Base-by-base conservation (phyloP, 2,797 vertebrate genomes). In the Alosa sapidissima region DNA sequence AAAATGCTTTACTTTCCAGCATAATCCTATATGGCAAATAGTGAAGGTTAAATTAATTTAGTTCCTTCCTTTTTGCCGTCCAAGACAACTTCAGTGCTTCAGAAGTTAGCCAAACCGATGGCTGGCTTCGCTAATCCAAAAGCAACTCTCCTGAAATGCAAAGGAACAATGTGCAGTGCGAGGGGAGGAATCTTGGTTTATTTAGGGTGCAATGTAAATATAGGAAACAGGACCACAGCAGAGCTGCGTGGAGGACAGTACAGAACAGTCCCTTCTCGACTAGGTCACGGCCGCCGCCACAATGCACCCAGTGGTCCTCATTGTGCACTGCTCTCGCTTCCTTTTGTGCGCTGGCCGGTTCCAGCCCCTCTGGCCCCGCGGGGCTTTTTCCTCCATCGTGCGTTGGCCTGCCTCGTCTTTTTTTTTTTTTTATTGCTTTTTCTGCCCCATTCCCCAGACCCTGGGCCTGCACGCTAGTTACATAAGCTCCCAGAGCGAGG, bases 221-320 rank as follows among this genome's bases (percentile, higher is more conserved):
- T 45, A 75, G 68, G 68, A 75, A 75, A 45, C 68, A 19, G 36
- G 68, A 33, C 36, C 33, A 33, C 7, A 3, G 24, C 2, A 21
- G 16, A n/a, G 60, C 24, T 1, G 52, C 16, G 52, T 10, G 24
- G n/a, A 33, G 36, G 14, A 41, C 68, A 45, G 68, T 41, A 75
- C 68, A 75, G 68, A 75, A 75, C 33, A 75, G 68, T 75, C 68
- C 16, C 68, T 75, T 75, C 68, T 75, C 5, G 68, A 75, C 68
- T 75, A 4, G 68, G 68, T 45, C 36, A 75, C 33, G 68, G 36
- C 33, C 16, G 14, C 65, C 28, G 33, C 14, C 33, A 75, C 68
- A 75, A 75, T 75, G 68, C 68, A 75, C 33, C 68, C 36, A 45
- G 33, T 6, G 68, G 36, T 75, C 33, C 68, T 75, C 68, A 75